Percentiles rank a stretch among this genome's conserved stretches.
phyloP scores from a whole-genome alignment of 1,140 invertebrate genomes.

The Heliconius congener region DNA sequence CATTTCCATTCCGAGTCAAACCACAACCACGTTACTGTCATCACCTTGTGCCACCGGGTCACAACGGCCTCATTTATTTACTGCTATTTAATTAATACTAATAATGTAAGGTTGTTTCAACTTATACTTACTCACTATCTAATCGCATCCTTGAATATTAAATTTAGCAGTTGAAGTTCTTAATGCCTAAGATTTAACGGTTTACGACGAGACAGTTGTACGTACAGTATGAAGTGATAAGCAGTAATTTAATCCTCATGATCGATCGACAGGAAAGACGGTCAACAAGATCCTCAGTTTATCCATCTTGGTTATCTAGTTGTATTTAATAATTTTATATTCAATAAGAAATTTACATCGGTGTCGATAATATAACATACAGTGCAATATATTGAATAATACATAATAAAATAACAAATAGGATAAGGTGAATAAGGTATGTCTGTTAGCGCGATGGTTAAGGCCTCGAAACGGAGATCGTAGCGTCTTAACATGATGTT shows the following conservation, averaged over 20 bases:
- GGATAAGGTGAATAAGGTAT: no score
- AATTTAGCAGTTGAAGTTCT: slow-evolving; percentile 17
- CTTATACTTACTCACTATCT: slow-evolving; percentile 3
- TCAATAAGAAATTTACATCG: neutral
- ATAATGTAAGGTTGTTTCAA: neutral
- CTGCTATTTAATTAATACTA: neutral
- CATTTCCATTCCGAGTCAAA: no score
- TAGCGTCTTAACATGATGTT: no score
- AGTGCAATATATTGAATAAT: neutral
- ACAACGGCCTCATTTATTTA: neutral
- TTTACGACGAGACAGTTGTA: slow-evolving; percentile 24
- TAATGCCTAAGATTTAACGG: slow-evolving; percentile 17
- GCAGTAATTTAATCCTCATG: slow-evolving; percentile 20
- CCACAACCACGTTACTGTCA: no score
- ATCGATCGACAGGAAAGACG: slow-evolving; percentile 21
- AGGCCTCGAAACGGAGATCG: no score
- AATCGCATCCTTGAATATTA: slow-evolving; percentile 3
- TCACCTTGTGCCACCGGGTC: no score
- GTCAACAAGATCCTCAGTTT: slow-evolving; percentile 15
- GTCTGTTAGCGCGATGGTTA: no score
- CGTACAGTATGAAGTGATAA: slow-evolving; percentile 27
- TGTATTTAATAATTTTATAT: slow-evolving; percentile 12
- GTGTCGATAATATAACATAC: neutral
- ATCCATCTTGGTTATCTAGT: slow-evolving; percentile 16
- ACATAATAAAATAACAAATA: neutral